Evolutionary conservation across 2,888 invertebrate genomes (phyloP), one percentile per base, ranked within the genome.

Genomic region (Acleris sparsana): DNA sequence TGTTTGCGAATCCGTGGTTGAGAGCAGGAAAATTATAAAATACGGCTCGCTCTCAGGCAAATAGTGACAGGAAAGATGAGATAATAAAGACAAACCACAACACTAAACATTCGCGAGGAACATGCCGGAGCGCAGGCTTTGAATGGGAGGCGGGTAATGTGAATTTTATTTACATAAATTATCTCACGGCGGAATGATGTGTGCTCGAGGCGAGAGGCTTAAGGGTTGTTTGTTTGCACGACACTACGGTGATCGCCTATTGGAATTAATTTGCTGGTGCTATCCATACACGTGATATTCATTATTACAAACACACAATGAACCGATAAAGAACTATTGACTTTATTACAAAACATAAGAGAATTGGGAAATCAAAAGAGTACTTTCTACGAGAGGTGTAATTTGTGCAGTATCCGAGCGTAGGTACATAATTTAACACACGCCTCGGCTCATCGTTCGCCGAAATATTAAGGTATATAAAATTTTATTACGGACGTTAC

Each of bases 81-180:
- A 85, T 85, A 87, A 88, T 87, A 87, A 87, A 85, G 85, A 85
- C 84, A 86, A 86, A 88, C 87, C 80, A 85, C 75, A 77, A 82
- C 79, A 85, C 86, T 89, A 87, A 87, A 86, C 84, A 85, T 83
- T 80, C 82, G 82, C 82, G 82, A 80, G 80, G 85, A 87, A 86
- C 84, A 87, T 80, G 86, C 84, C 84, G 82, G 79, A 76, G 74
- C 75, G 76, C 75, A 78, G 75, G 72, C 80, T 78, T 81, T 80
- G 83, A 82, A 86, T 84, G 82, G 84, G 82, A 86, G 85, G 85
- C 84, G 79, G 83, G 82, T 87, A 88, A 89, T 88, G 88, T 83
- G 87, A 86, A 90, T 90, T 85, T 87, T 87, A 88, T 92, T 90
- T 88, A 82, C 89, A 91, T 90, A 89, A 89, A 91, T 91, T 88